A percentile compares a stretch with the other conserved stretches of the same genome.
Conservation (phyloP, 2,888 invertebrate species). For the Phrixothrix hirtus region DNA sequence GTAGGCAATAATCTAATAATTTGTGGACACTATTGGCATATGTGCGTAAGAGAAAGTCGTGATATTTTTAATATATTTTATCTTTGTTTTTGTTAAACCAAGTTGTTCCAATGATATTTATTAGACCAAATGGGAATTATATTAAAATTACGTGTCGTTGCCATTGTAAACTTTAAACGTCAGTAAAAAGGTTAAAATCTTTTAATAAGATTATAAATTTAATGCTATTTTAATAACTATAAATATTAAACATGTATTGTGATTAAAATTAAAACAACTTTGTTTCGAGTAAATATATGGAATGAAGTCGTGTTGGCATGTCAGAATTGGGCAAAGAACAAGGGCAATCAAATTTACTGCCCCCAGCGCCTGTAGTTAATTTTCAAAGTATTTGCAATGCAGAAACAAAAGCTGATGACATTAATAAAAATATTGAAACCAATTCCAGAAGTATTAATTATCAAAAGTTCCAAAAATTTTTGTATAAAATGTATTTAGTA, state of each 20-base stretch:
- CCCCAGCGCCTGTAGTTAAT: constrained; percentile 15
- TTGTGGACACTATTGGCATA: no score
- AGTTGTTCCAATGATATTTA: no score
- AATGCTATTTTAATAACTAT: background rate
- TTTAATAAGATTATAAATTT: background rate
- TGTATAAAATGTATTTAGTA: constrained; percentile 62
- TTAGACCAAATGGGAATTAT: no score
- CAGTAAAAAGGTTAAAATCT: background rate
- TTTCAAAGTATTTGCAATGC: constrained; percentile 20
- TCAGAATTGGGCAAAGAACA: constrained; percentile 28
- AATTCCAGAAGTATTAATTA: background rate
- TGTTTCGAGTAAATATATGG: constrained; percentile 19
- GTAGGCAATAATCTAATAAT: no score
- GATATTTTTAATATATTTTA: no score
- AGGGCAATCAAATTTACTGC: constrained; percentile 15
- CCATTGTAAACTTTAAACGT: background rate
- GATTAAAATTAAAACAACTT: background rate
- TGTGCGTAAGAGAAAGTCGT: no score
- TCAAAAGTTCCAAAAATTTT: constrained; percentile 10
- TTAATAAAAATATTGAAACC: background rate
- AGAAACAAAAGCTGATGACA: constrained; percentile 12
- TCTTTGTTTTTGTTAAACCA: no score
- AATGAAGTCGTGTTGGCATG: constrained; percentile 35
- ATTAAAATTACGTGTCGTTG: background rate
- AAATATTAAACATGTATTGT: background rate